phyloP scores from a whole-genome alignment of 92 coral and sea anemone genomes.

The Palythoa grandiflora region DNA sequence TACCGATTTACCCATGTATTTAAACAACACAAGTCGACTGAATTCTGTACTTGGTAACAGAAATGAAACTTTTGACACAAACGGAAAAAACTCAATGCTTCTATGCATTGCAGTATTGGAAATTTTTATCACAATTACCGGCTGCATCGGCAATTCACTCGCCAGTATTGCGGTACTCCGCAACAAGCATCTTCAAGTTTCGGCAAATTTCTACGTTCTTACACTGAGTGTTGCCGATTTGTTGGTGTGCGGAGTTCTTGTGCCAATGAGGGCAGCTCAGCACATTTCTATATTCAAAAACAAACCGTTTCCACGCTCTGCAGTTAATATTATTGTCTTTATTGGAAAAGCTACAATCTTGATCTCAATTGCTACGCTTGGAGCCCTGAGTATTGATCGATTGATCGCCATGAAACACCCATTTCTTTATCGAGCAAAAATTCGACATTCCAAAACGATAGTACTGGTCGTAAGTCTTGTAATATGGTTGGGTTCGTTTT shows the following conservation, averaged over 20 bases:
- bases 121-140: conserved; percentile 51
- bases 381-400: conserved; percentile 62
- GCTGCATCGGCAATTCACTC: conserved; percentile 59
- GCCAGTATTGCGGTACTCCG: conserved; percentile 62
- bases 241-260: conserved; percentile 59
- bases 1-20: not conserved
- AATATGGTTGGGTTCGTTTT: conserved; percentile 53
- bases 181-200: conserved; percentile 60
- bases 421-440: conserved; percentile 56
- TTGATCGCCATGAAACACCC: conserved; percentile 59
- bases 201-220: conserved; percentile 64
- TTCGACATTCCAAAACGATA: conserved; percentile 37
- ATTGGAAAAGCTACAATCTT: conserved; percentile 69
- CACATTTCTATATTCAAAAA: conserved; percentile 47
- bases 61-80: not conserved
- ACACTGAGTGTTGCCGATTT: conserved; percentile 62
- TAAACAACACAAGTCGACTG: conserved; percentile 7
- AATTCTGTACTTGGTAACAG: not conserved
- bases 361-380: conserved; percentile 56
- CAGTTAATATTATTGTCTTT: conserved; percentile 54
- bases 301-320: conserved; percentile 28
- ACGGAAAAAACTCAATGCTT: not conserved
- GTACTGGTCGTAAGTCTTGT: conserved; percentile 30
- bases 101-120: conserved; percentile 47
- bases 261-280: conserved; percentile 69